Base-by-base conservation (phyloP, 2,888 invertebrate species). In the Drosophila anceps region DNA sequence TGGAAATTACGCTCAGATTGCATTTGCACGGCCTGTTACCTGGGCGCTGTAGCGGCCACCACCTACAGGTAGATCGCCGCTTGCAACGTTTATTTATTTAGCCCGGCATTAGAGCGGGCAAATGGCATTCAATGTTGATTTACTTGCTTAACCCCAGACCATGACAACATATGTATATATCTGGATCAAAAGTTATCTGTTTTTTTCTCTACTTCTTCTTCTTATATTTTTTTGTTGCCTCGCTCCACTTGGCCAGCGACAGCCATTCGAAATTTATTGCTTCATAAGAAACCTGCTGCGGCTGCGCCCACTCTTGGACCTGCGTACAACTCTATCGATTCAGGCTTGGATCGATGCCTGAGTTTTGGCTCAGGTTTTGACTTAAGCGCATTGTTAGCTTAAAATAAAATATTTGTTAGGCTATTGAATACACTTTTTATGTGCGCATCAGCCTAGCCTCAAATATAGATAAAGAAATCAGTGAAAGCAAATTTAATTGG, bases 231-330 rank as follows among this genome's bases (percentile, higher is more conserved):
- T 15, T 24, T 64, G 71, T 71, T 80, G 58, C 58, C 58, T 58
- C 59, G 63, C 61, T 69, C 37, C 60, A 79, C 61, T 67, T 59
- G 66, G 66, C 63, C 59, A 62, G 61, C 58, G 77, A 61, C 58
- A 69, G 59, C 61, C 67, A 58, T 79, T 78, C 53, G 59, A 76
- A 80, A 84, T 86, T 83, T 83, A 86, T 86, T 79, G 79, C 83
- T 84, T 82, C 76, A 82, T 88, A 77, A 73, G 74, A 88, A 88
- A 82, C 85, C 76, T 82, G 82, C 79, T 76, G 43, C 59, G 46
- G 37, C 59, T 59, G 48, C 59, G 48, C 48, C 59, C 37, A 59
- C 48, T 41, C 54, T 24, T 48, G 27, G n/a, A 27, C 43, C 58
- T 57, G 37, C 35, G 54, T 69, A 54, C 78, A 73, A 67, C 67